Evolutionary conservation across 2,888 invertebrate species (phyloP).

Genomic region (Gymnosoma rotundatum): DNA sequence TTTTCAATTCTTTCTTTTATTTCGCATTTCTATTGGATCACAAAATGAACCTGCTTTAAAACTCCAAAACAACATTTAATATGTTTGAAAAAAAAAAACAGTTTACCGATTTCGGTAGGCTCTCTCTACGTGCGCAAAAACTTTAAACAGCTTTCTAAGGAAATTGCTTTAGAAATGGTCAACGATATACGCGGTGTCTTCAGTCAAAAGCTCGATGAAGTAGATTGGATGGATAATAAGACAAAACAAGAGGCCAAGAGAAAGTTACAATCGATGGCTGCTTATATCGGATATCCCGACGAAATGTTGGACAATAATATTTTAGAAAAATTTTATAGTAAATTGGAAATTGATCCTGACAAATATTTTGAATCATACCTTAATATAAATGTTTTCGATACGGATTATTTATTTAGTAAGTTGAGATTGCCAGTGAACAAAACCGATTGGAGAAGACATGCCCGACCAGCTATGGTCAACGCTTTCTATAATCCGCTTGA

Average conservation of each 20-base stretch:
- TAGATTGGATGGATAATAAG: conserved; percentile 96
- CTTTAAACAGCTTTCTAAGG: conserved; percentile 92
- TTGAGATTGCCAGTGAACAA: conserved; percentile 91
- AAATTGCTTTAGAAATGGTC: conserved; percentile 93
- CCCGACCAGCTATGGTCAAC: conserved; percentile 92
- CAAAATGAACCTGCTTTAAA: no score
- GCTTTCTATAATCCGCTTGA: conserved; percentile 93
- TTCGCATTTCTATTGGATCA: no score
- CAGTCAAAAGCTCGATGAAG: conserved; percentile 88
- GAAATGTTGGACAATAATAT: conserved; percentile 92
- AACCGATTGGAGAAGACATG: conserved; percentile 93
- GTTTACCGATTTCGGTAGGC: conserved; percentile 89
- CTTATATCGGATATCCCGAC: conserved; percentile 96
- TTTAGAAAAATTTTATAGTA: conserved; percentile 89
- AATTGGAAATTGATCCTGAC: conserved; percentile 88
- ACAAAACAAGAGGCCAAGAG: conserved; percentile 90
- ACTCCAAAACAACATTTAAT: no score
- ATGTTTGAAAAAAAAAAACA: conserved; percentile 75
- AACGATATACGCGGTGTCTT: conserved; percentile 92
- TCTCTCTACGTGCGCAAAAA: conserved; percentile 93
- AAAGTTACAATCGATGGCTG: conserved; percentile 91
- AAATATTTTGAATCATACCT: conserved; percentile 90
- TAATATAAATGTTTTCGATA: conserved; percentile 90
- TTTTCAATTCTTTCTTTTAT: no score
- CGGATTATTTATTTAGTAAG: conserved; percentile 89